A percentile compares a stretch with the other conserved stretches of the same genome.
Conservation (phyloP, 2,797 vertebrate genomes). For the Esox lucius region DNA sequence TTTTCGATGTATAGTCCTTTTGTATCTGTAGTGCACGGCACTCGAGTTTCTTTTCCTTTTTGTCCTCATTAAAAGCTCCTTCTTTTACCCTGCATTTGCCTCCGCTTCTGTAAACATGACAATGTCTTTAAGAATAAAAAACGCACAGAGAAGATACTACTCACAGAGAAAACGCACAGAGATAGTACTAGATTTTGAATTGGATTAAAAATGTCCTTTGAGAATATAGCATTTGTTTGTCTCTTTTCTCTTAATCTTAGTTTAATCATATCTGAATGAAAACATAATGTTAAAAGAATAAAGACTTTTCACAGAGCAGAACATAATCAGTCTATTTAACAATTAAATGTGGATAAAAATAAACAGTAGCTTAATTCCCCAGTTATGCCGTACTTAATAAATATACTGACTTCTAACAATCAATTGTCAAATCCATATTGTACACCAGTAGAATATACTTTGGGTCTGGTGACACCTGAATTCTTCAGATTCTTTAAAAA, state of each 20-base stretch:
- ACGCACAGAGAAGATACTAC: too few species aligned
- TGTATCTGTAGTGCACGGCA: too few species aligned
- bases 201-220: background rate
- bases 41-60: too few species aligned
- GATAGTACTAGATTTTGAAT: background rate
- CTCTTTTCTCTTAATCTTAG: background rate
- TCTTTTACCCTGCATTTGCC: too few species aligned
- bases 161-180: too few species aligned
- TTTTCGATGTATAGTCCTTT: too few species aligned
- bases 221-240: background rate
- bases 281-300: background rate
- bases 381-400: background rate
- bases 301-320: background rate
- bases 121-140: too few species aligned
- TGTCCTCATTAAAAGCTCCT: too few species aligned
- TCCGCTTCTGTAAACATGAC: too few species aligned
- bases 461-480: background rate
- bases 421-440: background rate
- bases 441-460: background rate
- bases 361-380: too few species aligned
- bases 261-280: background rate
- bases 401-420: background rate
- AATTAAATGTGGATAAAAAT: background rate
- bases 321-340: background rate
- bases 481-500: background rate